Conservation (phyloP, 2,113 vertebrate genomes). For the Tauraco erythrolophus region DNA sequence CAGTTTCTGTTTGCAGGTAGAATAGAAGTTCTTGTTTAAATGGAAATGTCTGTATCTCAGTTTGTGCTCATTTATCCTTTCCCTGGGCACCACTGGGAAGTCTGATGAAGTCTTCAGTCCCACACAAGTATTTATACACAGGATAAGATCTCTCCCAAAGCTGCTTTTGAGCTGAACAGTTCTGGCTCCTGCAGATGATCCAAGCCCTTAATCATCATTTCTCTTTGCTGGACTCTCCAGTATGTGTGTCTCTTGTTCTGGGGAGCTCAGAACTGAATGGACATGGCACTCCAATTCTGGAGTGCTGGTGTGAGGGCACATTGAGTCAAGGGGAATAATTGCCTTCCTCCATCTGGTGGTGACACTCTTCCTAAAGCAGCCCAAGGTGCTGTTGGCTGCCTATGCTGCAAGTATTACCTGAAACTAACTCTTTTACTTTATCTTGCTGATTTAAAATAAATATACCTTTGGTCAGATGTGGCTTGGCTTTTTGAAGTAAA, state of each 20-base stretch:
- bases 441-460: neutral
- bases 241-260: neutral
- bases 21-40: neutral
- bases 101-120: neutral
- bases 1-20: neutral
- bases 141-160: neutral
- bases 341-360: neutral
- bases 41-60: neutral
- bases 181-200: neutral
- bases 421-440: neutral
- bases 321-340: neutral
- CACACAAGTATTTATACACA: neutral
- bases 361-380: neutral
- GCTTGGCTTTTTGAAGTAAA: neutral
- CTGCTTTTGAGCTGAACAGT: neutral
- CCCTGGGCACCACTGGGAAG: neutral
- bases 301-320: neutral
- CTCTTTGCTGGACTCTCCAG: neutral
- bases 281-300: neutral
- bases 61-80: neutral
- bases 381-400: neutral
- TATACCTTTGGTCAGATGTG: neutral
- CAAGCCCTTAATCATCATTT: neutral
- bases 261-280: neutral
- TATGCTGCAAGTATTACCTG: neutral